Evolutionary conservation across 2,888 invertebrate genomes (phyloP).

Genomic region (Pterostichus niger): DNA sequence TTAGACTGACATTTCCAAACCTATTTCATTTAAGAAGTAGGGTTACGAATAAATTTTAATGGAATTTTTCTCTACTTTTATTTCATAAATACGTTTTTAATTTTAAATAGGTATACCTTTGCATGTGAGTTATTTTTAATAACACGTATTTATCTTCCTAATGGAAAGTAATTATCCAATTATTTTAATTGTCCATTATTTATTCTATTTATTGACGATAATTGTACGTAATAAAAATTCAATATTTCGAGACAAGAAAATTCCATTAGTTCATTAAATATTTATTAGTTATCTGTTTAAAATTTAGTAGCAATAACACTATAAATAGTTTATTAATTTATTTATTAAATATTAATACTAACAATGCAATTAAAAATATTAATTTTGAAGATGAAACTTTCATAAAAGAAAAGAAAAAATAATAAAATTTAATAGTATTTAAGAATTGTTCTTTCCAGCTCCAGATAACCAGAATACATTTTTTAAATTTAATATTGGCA

Average conservation of each 20-base stretch:
- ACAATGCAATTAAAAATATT: too few relatives aligned
- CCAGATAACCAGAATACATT: too few relatives aligned
- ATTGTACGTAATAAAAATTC: constrained; percentile 18
- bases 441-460: too few relatives aligned
- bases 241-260: constrained; percentile 12
- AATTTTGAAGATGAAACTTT: too few relatives aligned
- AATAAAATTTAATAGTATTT: too few relatives aligned
- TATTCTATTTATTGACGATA: constrained; percentile 19
- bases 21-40: too few relatives aligned
- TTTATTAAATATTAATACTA: not conserved
- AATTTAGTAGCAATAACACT: not conserved
- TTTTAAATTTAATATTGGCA: too few relatives aligned
- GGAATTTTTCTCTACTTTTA: not conserved
- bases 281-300: constrained; percentile 22
- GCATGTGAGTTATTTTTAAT: not conserved
- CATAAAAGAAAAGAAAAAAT: too few relatives aligned
- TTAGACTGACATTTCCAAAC: too few relatives aligned
- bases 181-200: constrained; percentile 13
- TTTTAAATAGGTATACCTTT: constrained; percentile 2
- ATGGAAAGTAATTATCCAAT: constrained; percentile 14
- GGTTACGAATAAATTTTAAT: too few relatives aligned
- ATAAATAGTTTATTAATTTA: constrained; percentile 3
- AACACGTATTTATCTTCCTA: not conserved
- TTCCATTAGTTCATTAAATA: constrained; percentile 28
- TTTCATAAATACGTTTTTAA: not conserved